Evolutionary conservation across 2,113 vertebrate species (phyloP), one percentile per base, ranked within the genome.

Genomic region (Fregetta grallaria): DNA sequence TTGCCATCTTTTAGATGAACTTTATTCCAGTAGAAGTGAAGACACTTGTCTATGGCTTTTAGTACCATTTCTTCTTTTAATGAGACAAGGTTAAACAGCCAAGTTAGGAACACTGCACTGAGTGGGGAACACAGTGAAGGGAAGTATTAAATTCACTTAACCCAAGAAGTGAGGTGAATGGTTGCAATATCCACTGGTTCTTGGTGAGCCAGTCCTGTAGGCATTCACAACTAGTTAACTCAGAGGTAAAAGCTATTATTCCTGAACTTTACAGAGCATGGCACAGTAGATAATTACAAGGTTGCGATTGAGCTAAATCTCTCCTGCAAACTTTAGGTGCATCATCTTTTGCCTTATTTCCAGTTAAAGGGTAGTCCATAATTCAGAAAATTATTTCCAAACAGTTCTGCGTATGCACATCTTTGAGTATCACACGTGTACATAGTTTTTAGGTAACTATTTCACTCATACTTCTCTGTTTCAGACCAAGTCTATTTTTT

Each of bases 181-280:
- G 67, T 55, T 90, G 58, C 47, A n/a, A 17, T 93, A 44, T n/a
- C 61, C 47, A 29, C 38, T 44, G 80, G 58, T 91, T 95, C 44
- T 85, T 56, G 62, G 83, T 83, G 55, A 71, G 63, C 72, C n/a
- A 70, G 44, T 77, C 56, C 40, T 53, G 47, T 42, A 71, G 68
- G 27, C 47, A 45, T 75, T 88, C 79, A 92, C 49, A 63, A 17
- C 72, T 72, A n/a, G 15, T 78, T 95, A 68, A 81, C 56, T 88
- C 88, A 78, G 88, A 85, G 44, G 36, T 84, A 91, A 92, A 90
- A 94, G 65, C 38, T 77, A 11, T 92, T 90, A 78, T 68, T 89
- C 47, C 29, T 84, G 72, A 86, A 88, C 92, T 88, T 90, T 66
- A 38, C 75, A 82, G 72, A 93, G 56, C 1, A 0, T 84, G 66